These are phyloP conservation scores for Polypedilum vanderplanki DNA, from an alignment of 1,140 invertebrate genomes.

Conservation along the genomic window DNA sequence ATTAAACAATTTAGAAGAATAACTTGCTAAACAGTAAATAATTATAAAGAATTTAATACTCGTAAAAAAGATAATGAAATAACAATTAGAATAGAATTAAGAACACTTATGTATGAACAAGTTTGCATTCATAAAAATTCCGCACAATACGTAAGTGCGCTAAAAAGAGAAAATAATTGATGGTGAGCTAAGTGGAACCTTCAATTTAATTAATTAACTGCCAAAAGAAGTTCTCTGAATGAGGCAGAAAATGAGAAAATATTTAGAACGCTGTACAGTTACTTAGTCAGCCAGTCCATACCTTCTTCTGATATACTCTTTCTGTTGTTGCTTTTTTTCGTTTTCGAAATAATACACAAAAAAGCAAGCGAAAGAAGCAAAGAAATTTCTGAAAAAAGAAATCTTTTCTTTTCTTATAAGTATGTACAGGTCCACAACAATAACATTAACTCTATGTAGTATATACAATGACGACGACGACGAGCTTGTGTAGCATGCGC, in stretches of 20 bases:
- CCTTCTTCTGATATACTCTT: conserved; percentile 16
- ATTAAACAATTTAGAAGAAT: no score
- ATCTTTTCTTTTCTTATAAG: conserved; percentile 16
- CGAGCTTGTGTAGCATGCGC: background rate
- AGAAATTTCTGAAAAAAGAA: conserved; percentile 21
- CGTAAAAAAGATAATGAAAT: no score
- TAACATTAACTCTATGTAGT: background rate
- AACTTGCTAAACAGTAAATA: no score
- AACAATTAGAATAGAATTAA: no score
- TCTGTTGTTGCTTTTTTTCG: background rate
- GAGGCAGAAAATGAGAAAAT: conserved; percentile 18
- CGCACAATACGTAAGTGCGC: no score
- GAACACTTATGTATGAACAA: no score
- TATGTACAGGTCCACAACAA: conserved; percentile 11
- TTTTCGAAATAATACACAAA: no score
- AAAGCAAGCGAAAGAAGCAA: background rate
- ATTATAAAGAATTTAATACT: no score
- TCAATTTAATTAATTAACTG: conserved; percentile 16
- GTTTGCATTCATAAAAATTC: no score
- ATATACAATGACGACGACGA: background rate
- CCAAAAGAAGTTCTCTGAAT: conserved; percentile 17
- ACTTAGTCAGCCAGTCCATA: background rate
- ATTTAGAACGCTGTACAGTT: conserved; percentile 27
- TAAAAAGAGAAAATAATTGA: background rate
- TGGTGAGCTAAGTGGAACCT: conserved; percentile 5